Conservation (phyloP, 2,797 vertebrate genomes). For the Odontamblyopus lacepedii region DNA sequence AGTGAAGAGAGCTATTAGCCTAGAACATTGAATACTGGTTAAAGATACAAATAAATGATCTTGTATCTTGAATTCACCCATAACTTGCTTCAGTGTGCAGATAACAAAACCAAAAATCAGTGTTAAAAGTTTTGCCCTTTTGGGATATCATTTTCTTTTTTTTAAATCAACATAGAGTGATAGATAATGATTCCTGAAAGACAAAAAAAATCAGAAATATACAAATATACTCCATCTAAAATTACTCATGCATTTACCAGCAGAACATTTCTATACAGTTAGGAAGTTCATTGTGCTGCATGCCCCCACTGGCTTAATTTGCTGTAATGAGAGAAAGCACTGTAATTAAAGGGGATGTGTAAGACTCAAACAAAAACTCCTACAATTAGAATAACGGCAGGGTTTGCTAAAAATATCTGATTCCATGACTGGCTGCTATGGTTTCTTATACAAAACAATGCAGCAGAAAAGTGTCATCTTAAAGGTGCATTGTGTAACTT, state of each 20-base stretch:
- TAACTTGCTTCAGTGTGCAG: neutral
- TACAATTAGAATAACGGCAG: conserved; percentile 70
- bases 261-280: conserved; percentile 3
- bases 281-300: conserved; percentile 35
- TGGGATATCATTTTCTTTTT: neutral
- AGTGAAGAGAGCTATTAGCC: neutral
- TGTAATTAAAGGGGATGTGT: conserved; percentile 66
- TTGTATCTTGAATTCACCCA: too few relatives aligned
- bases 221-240: neutral
- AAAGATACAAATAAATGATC: neutral
- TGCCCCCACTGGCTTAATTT: conserved; percentile 45
- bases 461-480: conserved; percentile 11
- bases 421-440: conserved; percentile 48
- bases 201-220: neutral
- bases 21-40: neutral
- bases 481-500: too few relatives aligned
- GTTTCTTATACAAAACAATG: conserved; percentile 54
- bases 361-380: conserved; percentile 61
- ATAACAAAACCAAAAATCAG: neutral
- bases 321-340: conserved; percentile 44
- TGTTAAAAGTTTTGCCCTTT: neutral
- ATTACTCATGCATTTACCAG: neutral
- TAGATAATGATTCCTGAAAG: too few relatives aligned
- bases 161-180: neutral
- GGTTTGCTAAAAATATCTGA: conserved; percentile 66